phyloP scores from a whole-genome alignment of 2,797 vertebrate genomes.

The Triplophysa yarkandensis region DNA sequence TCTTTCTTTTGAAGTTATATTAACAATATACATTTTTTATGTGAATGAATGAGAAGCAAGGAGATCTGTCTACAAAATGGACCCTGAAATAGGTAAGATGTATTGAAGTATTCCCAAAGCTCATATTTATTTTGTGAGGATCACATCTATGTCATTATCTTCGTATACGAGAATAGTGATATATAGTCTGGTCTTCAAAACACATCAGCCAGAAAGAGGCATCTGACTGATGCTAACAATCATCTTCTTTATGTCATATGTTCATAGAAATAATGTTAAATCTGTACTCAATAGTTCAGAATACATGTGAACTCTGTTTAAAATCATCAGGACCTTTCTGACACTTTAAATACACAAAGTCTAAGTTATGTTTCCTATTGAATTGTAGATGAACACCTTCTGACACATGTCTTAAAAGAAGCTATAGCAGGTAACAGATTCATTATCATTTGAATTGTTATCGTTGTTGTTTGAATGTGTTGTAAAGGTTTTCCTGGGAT shows the following conservation, averaged over 20 bases:
- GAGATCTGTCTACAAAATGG: not conserved
- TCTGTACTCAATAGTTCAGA: no score
- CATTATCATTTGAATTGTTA: not conserved
- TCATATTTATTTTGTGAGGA: not conserved
- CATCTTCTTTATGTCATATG: no score
- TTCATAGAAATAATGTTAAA: no score
- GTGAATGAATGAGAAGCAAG: not conserved
- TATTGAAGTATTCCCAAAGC: not conserved
- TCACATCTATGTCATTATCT: not conserved
- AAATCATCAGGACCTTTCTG: no score
- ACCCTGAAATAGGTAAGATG: conserved; percentile 15
- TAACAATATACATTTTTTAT: not conserved
- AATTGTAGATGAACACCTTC: not conserved
- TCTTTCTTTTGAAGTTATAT: not conserved
- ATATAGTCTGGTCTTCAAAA: no score
- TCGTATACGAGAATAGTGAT: not conserved
- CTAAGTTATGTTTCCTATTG: not conserved
- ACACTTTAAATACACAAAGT: not conserved
- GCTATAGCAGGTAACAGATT: not conserved
- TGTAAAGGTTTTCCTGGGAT: not conserved
- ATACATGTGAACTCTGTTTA: no score
- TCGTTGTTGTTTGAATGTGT: not conserved
- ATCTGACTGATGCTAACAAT: no score
- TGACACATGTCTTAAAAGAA: not conserved
- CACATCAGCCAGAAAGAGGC: no score